Evolutionary conservation across 2,797 vertebrate genomes (phyloP).

Genomic region (Acridotheres tristis): DNA sequence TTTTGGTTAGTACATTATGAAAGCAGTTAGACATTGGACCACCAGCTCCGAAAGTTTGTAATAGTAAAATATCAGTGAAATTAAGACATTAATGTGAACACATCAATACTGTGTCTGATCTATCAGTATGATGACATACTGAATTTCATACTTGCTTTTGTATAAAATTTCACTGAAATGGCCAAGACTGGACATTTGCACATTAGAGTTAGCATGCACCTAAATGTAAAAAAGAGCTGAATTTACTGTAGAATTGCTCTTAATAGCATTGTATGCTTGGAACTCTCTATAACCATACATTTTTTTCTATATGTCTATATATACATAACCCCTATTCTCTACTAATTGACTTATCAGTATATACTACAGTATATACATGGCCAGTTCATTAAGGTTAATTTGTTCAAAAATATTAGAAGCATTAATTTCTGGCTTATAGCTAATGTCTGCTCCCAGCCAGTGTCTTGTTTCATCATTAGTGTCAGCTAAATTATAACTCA

Average conservation of each 20-base stretch:
- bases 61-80: background rate
- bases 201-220: background rate
- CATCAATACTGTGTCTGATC: background rate
- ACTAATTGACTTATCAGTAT: constrained; percentile 76
- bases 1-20: background rate
- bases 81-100: background rate
- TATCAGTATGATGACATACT: background rate
- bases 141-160: background rate
- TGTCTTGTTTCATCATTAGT: constrained; percentile 98
- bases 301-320: constrained; percentile 29
- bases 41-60: background rate
- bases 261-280: background rate
- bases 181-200: background rate
- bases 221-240: background rate
- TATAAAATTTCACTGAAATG: background rate
- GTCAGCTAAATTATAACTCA: constrained; percentile 98
- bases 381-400: constrained; percentile 88
- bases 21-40: background rate
- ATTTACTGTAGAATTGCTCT: constrained; percentile 9
- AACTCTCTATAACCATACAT: background rate
- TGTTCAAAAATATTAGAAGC: constrained; percentile 96
- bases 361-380: constrained; percentile 77
- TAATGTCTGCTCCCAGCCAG: constrained; percentile 92
- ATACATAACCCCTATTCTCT: constrained; percentile 51
- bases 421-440: constrained; percentile 96